These are phyloP conservation scores for Spheniscus mendiculus DNA, from an alignment of 2,113 vertebrate species.

Conservation along the genomic window DNA sequence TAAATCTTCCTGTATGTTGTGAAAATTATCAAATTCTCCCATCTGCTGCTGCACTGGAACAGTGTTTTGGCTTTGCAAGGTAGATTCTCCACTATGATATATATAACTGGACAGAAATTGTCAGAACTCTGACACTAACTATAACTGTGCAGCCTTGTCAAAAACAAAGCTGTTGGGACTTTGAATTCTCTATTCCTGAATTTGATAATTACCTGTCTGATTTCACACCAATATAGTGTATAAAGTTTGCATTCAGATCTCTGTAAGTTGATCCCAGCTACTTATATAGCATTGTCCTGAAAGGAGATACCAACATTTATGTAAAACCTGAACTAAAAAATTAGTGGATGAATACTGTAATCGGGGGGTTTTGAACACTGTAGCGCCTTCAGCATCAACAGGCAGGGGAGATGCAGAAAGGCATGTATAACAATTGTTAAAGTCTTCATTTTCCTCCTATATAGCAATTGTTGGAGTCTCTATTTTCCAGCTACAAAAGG, in stretches of 20 bases:
- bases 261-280: accelerated
- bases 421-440: neutral
- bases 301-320: neutral
- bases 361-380: neutral
- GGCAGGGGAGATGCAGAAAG: neutral
- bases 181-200: neutral
- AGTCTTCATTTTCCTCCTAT: neutral
- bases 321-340: neutral
- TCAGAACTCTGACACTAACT: neutral
- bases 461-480: neutral
- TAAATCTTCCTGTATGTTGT: neutral
- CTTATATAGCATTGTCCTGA: neutral
- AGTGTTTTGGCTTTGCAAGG: neutral
- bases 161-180: neutral
- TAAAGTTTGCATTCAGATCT: neutral
- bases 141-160: neutral
- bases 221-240: neutral
- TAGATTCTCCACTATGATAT: neutral
- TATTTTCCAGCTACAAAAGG: neutral
- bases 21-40: neutral
- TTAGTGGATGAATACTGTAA: neutral
- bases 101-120: neutral
- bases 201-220: neutral
- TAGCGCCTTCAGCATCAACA: neutral
- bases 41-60: neutral